Base-by-base conservation (phyloP, 2,797 vertebrate species). In the Accipiter minullus region DNA sequence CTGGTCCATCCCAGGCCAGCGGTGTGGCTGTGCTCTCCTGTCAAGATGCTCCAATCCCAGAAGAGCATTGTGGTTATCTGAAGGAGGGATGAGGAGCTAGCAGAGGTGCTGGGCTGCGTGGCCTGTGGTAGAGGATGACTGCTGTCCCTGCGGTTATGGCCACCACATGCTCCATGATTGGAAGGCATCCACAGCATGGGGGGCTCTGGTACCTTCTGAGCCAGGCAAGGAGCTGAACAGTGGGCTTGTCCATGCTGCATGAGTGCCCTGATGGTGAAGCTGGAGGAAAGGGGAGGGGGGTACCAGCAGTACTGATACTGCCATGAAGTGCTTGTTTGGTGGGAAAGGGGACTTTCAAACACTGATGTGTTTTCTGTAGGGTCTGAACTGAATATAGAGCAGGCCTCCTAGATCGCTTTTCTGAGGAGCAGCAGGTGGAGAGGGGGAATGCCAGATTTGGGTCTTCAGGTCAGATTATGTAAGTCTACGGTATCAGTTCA, bases 191-290 rank as follows among this genome's bases (percentile, higher is more conserved):
- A 22, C n/a, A 29, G 36, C 0, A 0, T 29, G 27, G 31, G 17
- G 31, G 16, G 22, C 16, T 14, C 48, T 25, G 15, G 15, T 55
- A n/a, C 40, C 72, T 58, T 45, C 44, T 32, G 15, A 67, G 42
- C 29, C 38, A 47, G 48, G n/a, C 29, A 34, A 62, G 48, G 36
- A 50, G 31, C 47, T 67, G 72, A 74, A 72, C 0, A 0, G 22
- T 23, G 48, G 22, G n/a, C 42, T 86, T 3, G 0, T 50, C 42
- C 11, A 1, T 19, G 29, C 25, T 52, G 40, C 6, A 1, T 48
- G 48, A 15, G 34, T n/a, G 47, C 13, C 31, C 18, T 52, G 21
- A 34, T 11, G 20, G 18, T 2, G 0, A 74, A 79, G 48, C 60
- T 73, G 50, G 22, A 44, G 17, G n/a, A 50, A 48, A 55, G 17